Base-by-base conservation (phyloP, 2,113 vertebrate genomes). In the Corythornis madagascariensis region DNA sequence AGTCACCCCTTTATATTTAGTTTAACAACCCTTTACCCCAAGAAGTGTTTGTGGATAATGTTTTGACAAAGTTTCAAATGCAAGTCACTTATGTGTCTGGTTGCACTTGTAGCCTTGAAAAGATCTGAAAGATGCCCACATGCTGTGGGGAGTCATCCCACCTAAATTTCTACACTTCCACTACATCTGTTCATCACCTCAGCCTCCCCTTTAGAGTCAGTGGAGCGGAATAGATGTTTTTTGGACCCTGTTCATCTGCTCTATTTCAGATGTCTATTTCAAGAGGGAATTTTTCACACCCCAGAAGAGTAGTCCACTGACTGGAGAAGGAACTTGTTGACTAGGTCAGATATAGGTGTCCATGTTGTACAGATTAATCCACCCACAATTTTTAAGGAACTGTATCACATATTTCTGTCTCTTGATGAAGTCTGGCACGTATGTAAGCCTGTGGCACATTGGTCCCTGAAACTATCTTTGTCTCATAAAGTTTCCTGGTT, bases 201-300 rank as follows among this genome's bases (percentile, higher is more conserved):
- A 89, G 72, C 85, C 64, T 92, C 60, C 17, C 71, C 47, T 92
- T 55, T 83, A 74, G 21, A 86, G 72, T 73, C 2, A 1, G 75
- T 57, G 42, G 42, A 79, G 50, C 59, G 28, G 25, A 94, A 76
- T 40, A 89, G 59, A 87, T 2, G 0, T 86, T 90, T 94, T 80
- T 83, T 77, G 85, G 47, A 28, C 75, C 75, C 56, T 40, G 42
- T 64, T 93, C 71, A 90, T 92, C 83, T 88, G 83, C 52, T 35
- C 72, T 89, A 38, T 86, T 94, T 95, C 64, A 80, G 50, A 83
- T 65, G 35, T 70, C 79, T 95, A 83, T 96, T 92, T 94, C 60
- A 88, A 87, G 90, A 92, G 40, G 47, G 29, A 83, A 47, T 12
- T n/a, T 94, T 95, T 95, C 91, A 93, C 92, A 92, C 75, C 26